These are phyloP conservation scores for Eupithecia abbreviata DNA, from an alignment of 2,888 invertebrate species.

Conservation along the genomic window DNA sequence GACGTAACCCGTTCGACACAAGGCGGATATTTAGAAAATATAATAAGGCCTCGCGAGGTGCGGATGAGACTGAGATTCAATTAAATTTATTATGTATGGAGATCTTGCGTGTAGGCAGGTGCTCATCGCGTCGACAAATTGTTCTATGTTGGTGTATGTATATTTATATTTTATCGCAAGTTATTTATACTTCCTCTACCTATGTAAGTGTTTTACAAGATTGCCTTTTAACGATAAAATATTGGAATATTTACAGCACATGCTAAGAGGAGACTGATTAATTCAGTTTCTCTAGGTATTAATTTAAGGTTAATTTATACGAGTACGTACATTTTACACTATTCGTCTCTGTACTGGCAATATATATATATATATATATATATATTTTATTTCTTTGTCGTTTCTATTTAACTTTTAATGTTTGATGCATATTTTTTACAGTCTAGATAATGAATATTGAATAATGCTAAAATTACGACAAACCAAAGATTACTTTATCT, in stretches of 20 bases:
- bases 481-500: neutral
- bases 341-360: too few species aligned
- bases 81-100: slow-evolving; percentile 84
- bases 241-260: neutral
- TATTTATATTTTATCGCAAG: slow-evolving; percentile 49
- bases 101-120: slow-evolving; percentile 76
- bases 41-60: slow-evolving; percentile 73
- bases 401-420: too few species aligned
- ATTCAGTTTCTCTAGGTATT: too few species aligned
- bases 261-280: too few species aligned
- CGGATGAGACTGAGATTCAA: slow-evolving; percentile 82
- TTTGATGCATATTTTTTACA: too few species aligned
- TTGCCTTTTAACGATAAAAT: slow-evolving; percentile 35
- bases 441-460: too few species aligned
- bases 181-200: slow-evolving; percentile 55
- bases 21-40: slow-evolving; percentile 79
- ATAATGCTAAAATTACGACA: slow-evolving; percentile 1
- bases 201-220: slow-evolving; percentile 37
- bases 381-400: too few species aligned
- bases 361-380: too few species aligned
- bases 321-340: too few species aligned
- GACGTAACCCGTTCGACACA: slow-evolving; percentile 71
- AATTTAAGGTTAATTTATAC: too few species aligned
- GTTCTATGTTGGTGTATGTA: slow-evolving; percentile 50
- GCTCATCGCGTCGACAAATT: slow-evolving; percentile 77